phyloP scores from a whole-genome alignment of 2,888 invertebrate species.

The Cacoxenus indagator region DNA sequence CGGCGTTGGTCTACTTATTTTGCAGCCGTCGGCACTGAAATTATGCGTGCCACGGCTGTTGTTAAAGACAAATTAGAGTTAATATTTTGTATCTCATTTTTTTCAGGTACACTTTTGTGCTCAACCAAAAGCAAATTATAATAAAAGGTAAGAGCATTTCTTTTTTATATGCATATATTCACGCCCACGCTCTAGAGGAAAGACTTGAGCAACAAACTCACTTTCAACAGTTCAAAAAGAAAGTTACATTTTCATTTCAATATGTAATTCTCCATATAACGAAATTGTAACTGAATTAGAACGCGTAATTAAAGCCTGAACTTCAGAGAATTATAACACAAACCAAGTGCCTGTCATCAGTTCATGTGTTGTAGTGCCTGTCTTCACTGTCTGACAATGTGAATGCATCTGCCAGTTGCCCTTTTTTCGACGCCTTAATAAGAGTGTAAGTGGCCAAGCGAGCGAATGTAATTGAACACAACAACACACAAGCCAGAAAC shows the following conservation, averaged over 20 bases:
- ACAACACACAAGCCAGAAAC: background rate
- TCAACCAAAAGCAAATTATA: background rate
- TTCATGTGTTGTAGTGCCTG: too few species aligned
- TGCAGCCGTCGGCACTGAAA: conserved; percentile 27
- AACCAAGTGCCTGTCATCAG: conserved; percentile 40
- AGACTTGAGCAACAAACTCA: conserved; percentile 45
- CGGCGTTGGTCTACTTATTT: conserved; percentile 14
- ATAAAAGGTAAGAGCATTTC: background rate
- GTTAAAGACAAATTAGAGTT: conserved; percentile 34
- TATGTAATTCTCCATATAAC: conserved; percentile 49
- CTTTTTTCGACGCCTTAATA: background rate
- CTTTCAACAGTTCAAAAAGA: conserved; percentile 7
- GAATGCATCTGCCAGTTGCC: background rate
- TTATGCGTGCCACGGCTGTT: conserved; percentile 8
- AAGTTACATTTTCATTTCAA: background rate
- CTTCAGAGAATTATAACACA: conserved; percentile 43
- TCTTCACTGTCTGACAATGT: background rate
- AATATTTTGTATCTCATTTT: conserved; percentile 32
- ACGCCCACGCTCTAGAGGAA: conserved; percentile 33
- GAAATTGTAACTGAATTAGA: conserved; percentile 35
- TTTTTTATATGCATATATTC: background rate
- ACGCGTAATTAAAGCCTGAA: conserved; percentile 60
- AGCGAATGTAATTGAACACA: background rate
- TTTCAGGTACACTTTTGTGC: background rate
- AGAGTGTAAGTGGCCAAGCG: background rate